These are phyloP conservation scores for Oscheius sp. DNA, from an alignment of 2,888 invertebrate species.

Conservation along the genomic window DNA sequence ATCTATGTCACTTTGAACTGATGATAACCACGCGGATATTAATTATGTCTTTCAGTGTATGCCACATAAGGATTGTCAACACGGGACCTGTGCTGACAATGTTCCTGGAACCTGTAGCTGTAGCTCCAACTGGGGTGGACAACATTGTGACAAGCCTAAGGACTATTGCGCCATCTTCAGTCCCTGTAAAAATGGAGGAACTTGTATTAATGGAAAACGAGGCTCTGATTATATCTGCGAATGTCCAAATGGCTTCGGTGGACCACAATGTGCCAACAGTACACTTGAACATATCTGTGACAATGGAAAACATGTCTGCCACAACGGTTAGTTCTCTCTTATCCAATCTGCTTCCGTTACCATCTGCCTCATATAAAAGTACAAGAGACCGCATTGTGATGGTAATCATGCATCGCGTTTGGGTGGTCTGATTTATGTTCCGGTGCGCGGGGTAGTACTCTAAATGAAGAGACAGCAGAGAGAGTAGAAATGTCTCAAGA, in stretches of 20 bases:
- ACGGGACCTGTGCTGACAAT: slow-evolving; percentile 31
- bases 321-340: slow-evolving; percentile 31
- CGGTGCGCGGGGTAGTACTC: slow-evolving; percentile 1
- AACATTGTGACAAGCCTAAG: slow-evolving; percentile 19
- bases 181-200: slow-evolving; percentile 36
- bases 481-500: slow-evolving; percentile 30
- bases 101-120: slow-evolving; percentile 31
- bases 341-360: slow-evolving; percentile 1
- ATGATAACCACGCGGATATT: background rate
- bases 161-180: slow-evolving; percentile 26
- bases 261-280: slow-evolving; percentile 27
- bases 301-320: slow-evolving; percentile 11
- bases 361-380: slow-evolving; percentile 2
- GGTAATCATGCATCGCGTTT: slow-evolving; percentile 34
- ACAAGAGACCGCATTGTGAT: slow-evolving; percentile 37
- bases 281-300: slow-evolving; percentile 23
- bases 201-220: slow-evolving; percentile 20
- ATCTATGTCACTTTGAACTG: background rate
- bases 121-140: slow-evolving; percentile 18
- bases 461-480: slow-evolving; percentile 18
- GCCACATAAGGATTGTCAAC: slow-evolving; percentile 16
- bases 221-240: slow-evolving; percentile 13
- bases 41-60: slow-evolving; percentile 15
- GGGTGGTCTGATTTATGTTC: slow-evolving; percentile 38
- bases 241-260: slow-evolving; percentile 31